phyloP scores from a whole-genome alignment of 2,113 vertebrate genomes.

The Phrynocephalus versicolor region DNA sequence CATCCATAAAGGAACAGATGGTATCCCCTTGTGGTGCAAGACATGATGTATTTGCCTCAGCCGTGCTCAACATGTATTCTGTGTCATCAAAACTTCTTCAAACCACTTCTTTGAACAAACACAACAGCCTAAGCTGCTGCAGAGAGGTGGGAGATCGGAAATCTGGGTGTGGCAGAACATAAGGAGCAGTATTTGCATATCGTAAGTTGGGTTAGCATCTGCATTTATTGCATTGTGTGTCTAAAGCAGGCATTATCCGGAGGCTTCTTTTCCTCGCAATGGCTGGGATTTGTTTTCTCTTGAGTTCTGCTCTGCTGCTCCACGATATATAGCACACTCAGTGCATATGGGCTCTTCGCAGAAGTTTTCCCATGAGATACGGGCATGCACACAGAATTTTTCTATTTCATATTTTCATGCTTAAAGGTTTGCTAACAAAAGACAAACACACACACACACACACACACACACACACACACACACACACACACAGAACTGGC shows the following conservation, averaged over 20 bases:
- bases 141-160: background rate
- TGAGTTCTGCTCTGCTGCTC: background rate
- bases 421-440: background rate
- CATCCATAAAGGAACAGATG: constrained; percentile 12
- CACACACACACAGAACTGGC: too few species aligned
- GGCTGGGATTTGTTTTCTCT: background rate
- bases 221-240: background rate
- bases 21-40: background rate
- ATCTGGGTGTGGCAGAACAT: background rate
- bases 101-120: background rate
- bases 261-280: constrained; percentile 5
- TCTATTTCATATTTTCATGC: too few species aligned
- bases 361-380: background rate
- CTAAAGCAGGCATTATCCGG: constrained; percentile 10
- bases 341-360: constrained; percentile 5
- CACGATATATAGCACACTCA: rapidly evolving
- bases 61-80: background rate
- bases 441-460: too few species aligned
- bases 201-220: background rate
- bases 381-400: too few species aligned
- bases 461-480: too few species aligned
- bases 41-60: background rate
- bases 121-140: background rate
- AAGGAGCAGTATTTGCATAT: background rate
- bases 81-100: background rate